These are phyloP conservation scores for Adoxophyes honmai DNA, from an alignment of 1,140 invertebrate species.

Conservation along the genomic window DNA sequence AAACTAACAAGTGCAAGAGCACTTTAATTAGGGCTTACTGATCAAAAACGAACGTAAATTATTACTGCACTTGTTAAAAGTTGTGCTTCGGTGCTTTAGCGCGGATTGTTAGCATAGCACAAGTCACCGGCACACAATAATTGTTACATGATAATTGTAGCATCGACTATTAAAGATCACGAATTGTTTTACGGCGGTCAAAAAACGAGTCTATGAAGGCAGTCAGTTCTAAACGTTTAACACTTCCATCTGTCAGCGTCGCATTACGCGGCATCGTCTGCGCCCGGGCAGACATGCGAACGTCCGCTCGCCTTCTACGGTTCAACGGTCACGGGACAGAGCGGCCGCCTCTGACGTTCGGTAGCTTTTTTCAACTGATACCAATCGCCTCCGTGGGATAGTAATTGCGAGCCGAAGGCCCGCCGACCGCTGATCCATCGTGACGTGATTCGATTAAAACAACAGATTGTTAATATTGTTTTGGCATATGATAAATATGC, in stretches of 20 bases:
- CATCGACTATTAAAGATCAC: too few relatives aligned
- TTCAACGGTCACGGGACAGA: slow-evolving; percentile 41
- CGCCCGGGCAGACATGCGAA: background rate
- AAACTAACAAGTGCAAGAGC: too few relatives aligned
- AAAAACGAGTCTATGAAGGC: slow-evolving; percentile 29
- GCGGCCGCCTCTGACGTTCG: slow-evolving; percentile 27
- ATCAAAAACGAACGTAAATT: too few relatives aligned
- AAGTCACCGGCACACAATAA: too few relatives aligned
- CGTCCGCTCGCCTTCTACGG: slow-evolving; percentile 29
- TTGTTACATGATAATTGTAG: too few relatives aligned
- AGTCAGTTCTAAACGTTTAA: slow-evolving; percentile 17
- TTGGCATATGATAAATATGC: slow-evolving; percentile 36
- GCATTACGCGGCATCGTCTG: background rate
- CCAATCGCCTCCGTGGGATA: slow-evolving; percentile 41
- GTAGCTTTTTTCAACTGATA: slow-evolving; percentile 35
- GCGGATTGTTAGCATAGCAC: too few relatives aligned
- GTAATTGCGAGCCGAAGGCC: slow-evolving; percentile 24
- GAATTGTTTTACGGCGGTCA: slow-evolving; percentile 33
- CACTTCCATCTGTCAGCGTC: slow-evolving; percentile 10
- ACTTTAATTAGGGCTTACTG: too few relatives aligned
- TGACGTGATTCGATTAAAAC: slow-evolving; percentile 49
- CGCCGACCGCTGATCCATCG: slow-evolving; percentile 28
- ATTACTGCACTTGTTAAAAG: too few relatives aligned
- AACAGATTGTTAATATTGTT: slow-evolving; percentile 48
- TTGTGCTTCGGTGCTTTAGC: too few relatives aligned